Conservation (phyloP, 2,888 invertebrate species). For the Drosophila nigritarsus region DNA sequence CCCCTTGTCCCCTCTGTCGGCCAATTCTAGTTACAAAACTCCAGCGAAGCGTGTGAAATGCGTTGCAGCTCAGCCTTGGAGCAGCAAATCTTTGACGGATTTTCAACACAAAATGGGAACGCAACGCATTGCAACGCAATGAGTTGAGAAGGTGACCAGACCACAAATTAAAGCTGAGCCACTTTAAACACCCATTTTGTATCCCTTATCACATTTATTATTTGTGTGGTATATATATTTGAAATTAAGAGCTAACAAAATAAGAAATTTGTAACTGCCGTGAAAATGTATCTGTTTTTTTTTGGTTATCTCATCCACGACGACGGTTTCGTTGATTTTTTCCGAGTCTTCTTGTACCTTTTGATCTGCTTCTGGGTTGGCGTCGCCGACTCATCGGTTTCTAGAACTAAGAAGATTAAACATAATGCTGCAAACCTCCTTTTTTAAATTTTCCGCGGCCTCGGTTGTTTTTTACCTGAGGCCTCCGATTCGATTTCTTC, state of each 20-base stretch:
- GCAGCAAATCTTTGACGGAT: conserved; percentile 65
- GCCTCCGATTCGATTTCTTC: not conserved
- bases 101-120: conserved; percentile 52
- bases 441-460: not conserved
- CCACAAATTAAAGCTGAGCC: conserved; percentile 23
- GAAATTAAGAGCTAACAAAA: conserved; percentile 9
- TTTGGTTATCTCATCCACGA: not conserved
- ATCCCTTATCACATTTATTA: conserved; percentile 20
- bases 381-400: not conserved
- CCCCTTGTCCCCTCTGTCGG: conserved; percentile 47
- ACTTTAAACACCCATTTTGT: conserved; percentile 32
- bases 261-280: not conserved
- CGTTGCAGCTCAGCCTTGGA: conserved; percentile 69
- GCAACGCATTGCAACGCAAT: conserved; percentile 27
- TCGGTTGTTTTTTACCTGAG: not conserved
- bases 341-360: not conserved
- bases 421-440: not conserved
- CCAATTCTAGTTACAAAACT: conserved; percentile 78
- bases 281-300: not conserved
- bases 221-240: conserved; percentile 4
- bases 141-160: conserved; percentile 46
- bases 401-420: not conserved
- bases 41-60: conserved; percentile 79
- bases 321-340: not conserved
- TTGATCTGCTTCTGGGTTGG: not conserved